Base-by-base conservation (phyloP, 2,797 vertebrate genomes). In the Xiphophorus birchmanni region DNA sequence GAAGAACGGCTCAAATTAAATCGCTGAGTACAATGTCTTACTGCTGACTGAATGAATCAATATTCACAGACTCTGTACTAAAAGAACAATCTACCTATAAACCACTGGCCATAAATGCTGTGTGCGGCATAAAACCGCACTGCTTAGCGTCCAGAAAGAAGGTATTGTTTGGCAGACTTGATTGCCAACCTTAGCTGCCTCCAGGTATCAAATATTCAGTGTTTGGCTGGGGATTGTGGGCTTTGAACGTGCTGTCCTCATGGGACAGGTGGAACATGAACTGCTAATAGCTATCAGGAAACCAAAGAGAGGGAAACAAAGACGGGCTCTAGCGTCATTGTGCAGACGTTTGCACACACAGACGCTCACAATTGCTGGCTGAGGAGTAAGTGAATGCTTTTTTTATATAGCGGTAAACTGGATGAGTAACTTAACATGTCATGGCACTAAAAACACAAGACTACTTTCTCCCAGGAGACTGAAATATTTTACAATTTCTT, bases 141-240 rank as follows among this genome's bases (percentile, higher is more conserved):
- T 80, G 86, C 80, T 73, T 56, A 76, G 76, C 74, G 78, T 76
- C 84, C 56, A 72, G 85, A 91, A 71, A 54, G 42, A 77, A 78
- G 87, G 88, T 80, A 75, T 60, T 40, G 10, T 50, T 71, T 56
- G 73, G 12, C 77, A 78, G 89, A 85, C 78, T 17, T 75, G 87
- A 91, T 17, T 87, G 82, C 80, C 90, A 87, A 88, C 83, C 84
- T 71, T 82, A 79, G 80, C 87, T 82, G 83, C 82, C 80, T 79
- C 79, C 40, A 72, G 83, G 85, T 92, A 95, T 95, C 88, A 96
- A 95, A 95, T 96, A 96, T 96, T 96, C 93, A 96, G 94, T 92
- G 94, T 94, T 94, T 94, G 93, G 91, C 94, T 91, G 91, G 90
- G 93, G 92, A 94, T 94, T 94, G 92, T 89, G 86, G 90, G 74